These are phyloP conservation scores for Sminthurides bifidus DNA, from an alignment of 1,140 invertebrate genomes.

Conservation along the genomic window DNA sequence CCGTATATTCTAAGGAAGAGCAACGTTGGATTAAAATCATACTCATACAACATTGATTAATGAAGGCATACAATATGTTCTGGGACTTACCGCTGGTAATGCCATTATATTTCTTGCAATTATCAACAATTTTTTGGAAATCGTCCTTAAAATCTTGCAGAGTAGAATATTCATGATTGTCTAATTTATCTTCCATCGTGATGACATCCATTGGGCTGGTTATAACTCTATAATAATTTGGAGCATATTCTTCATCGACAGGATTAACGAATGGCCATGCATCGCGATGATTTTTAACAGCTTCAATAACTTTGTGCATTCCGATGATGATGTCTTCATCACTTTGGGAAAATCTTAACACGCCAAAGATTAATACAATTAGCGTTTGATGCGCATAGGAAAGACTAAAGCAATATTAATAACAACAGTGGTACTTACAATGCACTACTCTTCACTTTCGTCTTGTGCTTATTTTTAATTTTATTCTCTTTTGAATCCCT, in stretches of 20 bases:
- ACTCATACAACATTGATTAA: background rate
- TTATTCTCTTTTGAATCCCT: constrained; percentile 17
- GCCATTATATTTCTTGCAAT: constrained; percentile 82
- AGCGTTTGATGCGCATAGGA: background rate
- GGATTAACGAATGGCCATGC: constrained; percentile 85
- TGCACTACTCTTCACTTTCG: constrained; percentile 34
- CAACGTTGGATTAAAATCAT: background rate
- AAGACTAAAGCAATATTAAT: background rate
- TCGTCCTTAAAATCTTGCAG: constrained; percentile 70
- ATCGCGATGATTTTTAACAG: constrained; percentile 70
- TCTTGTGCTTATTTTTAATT: too few species aligned
- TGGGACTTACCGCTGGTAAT: background rate
- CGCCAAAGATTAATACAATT: background rate
- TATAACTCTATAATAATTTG: constrained; percentile 56
- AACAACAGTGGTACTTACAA: constrained; percentile 31
- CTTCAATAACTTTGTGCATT: constrained; percentile 76
- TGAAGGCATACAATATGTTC: background rate
- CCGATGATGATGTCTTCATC: constrained; percentile 73
- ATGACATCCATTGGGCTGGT: constrained; percentile 69
- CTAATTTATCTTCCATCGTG: constrained; percentile 75
- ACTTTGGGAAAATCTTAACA: constrained; percentile 53
- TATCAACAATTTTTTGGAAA: constrained; percentile 80
- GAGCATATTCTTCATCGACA: constrained; percentile 80
- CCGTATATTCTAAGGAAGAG: constrained; percentile 61
- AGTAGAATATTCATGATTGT: constrained; percentile 62